Percentiles rank a stretch among this genome's conserved stretches.
Evolutionary conservation across 2,888 invertebrate species (phyloP).

Genomic region (Phoenoteleia sp.): DNA sequence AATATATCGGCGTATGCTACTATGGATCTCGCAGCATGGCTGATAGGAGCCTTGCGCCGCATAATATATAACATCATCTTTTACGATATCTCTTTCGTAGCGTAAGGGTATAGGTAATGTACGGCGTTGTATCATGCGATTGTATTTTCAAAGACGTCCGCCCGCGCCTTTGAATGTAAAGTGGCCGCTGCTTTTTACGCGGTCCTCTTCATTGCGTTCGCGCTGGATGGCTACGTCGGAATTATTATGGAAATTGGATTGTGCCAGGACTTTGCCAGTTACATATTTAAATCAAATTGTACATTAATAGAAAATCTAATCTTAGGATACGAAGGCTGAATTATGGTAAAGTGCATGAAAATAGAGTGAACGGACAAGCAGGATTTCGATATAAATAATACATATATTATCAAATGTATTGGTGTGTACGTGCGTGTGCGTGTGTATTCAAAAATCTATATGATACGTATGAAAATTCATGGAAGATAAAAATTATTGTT

Average conservation of each 20-base stretch:
- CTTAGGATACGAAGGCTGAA: constrained; percentile 9
- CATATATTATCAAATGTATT: background rate
- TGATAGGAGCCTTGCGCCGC: constrained; percentile 78
- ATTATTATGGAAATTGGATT: constrained; percentile 74
- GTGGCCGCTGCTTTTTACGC: constrained; percentile 76
- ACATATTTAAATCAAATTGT: constrained; percentile 59
- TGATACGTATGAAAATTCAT: constrained; percentile 20
- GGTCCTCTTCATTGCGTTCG: constrained; percentile 69
- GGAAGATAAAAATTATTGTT: constrained; percentile 11
- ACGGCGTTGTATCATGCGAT: constrained; percentile 86
- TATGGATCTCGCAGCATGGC: constrained; percentile 72
- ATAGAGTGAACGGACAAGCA: background rate
- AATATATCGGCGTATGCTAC: constrained; percentile 80
- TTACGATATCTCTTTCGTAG: constrained; percentile 84
- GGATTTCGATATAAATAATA: background rate
- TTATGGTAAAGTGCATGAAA: constrained; percentile 2
- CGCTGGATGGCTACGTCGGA: constrained; percentile 56
- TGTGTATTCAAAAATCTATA: constrained; percentile 7
- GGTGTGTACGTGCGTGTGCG: too few species aligned
- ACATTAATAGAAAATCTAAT: constrained; percentile 52
- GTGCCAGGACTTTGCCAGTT: constrained; percentile 47
- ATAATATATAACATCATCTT: constrained; percentile 85
- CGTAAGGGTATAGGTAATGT: constrained; percentile 82
- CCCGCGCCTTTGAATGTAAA: constrained; percentile 85
- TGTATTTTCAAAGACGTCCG: constrained; percentile 85